Base-by-base conservation (phyloP, 2,797 vertebrate genomes). In the Forpus xanthops region DNA sequence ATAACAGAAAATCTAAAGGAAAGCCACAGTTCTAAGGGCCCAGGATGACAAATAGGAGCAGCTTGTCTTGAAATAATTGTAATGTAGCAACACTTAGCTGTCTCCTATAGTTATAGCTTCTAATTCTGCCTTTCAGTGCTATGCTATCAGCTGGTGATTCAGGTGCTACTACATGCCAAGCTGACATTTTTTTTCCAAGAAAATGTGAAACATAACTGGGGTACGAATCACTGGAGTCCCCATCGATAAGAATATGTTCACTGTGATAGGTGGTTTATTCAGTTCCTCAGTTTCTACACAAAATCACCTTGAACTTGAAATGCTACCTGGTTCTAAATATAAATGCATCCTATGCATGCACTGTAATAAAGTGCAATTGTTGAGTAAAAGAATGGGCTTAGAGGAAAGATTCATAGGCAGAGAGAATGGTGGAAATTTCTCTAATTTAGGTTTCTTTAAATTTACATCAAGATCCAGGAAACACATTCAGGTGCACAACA, bases 91-190 rank as follows among this genome's bases (percentile, higher is more conserved):
- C 37, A 53, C 78, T 72, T 81, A 21, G 53, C 68, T 86, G 42
- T 75, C 85, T 86, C 74, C 92, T 86, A 73, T 25, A 86, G 73
- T 73, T 91, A 75, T 75, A 82, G 53, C 37, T 93, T 92, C 95
- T 86, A 92, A 95, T 93, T 92, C 82, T 89, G 89, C 91, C 76
- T 88, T 90, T 78, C 84, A 93, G 87, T 35, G 89, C 73, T 90
- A 50, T 55, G 90, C 79, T 94, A 53, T 91, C 83, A 93, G 83
- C 87, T 94, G 85, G 76, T 94, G 95, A 93, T 90, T 94, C 93
- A 95, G 93, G 87, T 91, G 95, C 83, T 91, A 94, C 93, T 93
- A 95, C 82, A 55, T 66, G 82, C 89, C 79, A 92, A 83, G 61
- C 39, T 78, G 78, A 52, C 11, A 4, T 53, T 72, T 90, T 92